phyloP scores from a whole-genome alignment of 1,140 invertebrate genomes.

The Neelides sp. region DNA sequence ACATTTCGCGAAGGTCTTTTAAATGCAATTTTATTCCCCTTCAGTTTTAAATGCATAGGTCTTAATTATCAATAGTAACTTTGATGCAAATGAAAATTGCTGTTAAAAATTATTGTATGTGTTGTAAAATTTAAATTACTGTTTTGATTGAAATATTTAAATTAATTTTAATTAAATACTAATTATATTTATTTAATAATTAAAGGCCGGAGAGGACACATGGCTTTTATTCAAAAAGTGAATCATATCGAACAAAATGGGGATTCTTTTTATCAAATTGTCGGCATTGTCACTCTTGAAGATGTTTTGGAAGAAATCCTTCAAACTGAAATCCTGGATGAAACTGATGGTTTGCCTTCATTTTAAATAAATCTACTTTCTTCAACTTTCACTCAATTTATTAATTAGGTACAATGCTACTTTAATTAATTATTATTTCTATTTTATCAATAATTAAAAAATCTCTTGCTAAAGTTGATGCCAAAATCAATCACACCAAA shows the following conservation, averaged over 20 bases:
- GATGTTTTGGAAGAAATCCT: slow-evolving; percentile 42
- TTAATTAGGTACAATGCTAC: too few relatives aligned
- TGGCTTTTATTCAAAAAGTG: slow-evolving; percentile 36
- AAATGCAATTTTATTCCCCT: slow-evolving; percentile 2
- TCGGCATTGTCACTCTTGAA: slow-evolving; percentile 40
- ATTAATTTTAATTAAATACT: background rate
- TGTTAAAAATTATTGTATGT: too few relatives aligned
- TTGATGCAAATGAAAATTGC: too few relatives aligned
- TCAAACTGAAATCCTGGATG: slow-evolving; percentile 40
- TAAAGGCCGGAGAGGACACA: slow-evolving; percentile 32
- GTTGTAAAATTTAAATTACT: too few relatives aligned
- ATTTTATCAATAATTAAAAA: too few relatives aligned
- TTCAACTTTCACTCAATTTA: too few relatives aligned
- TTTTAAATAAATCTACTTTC: background rate
- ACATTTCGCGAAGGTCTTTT: slow-evolving; percentile 48
- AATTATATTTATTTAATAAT: background rate
- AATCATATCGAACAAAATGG: slow-evolving; percentile 29
- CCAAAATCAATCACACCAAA: too few relatives aligned
- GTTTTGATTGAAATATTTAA: too few relatives aligned
- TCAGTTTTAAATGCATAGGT: background rate
- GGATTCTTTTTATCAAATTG: slow-evolving; percentile 35
- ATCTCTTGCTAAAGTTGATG: too few relatives aligned
- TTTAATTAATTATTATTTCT: too few relatives aligned
- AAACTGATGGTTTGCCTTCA: slow-evolving; percentile 35
- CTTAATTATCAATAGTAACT: too few relatives aligned